phyloP scores from a whole-genome alignment of 1,140 invertebrate genomes.

The Adelges cooleyi region DNA sequence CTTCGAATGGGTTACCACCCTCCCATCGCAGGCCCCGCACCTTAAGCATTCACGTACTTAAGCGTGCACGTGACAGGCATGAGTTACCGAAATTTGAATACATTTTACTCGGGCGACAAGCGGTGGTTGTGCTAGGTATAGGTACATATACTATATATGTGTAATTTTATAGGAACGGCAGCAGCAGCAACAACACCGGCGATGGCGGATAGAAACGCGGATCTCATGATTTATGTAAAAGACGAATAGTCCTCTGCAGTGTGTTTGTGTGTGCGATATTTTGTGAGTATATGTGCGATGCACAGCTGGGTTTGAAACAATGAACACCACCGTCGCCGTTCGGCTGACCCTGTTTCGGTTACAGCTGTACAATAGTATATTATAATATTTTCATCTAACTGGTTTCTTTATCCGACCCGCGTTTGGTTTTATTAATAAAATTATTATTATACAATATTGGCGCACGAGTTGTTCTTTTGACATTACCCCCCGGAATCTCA shows the following conservation, averaged over 20 bases:
- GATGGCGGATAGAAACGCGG: not conserved
- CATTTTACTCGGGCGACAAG: too few species aligned
- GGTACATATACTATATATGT: too few species aligned
- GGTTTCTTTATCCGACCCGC: constrained; percentile 1
- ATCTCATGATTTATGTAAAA: constrained; percentile 26
- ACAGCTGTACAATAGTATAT: not conserved
- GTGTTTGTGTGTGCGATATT: not conserved
- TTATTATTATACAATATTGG: not conserved
- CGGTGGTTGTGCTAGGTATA: too few species aligned
- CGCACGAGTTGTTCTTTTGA: not conserved
- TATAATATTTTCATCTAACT: constrained; percentile 13
- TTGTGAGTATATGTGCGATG: not conserved
- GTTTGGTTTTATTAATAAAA: too few species aligned
- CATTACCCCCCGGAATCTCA: too few species aligned
- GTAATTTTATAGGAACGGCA: too few species aligned
- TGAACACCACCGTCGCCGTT: not conserved
- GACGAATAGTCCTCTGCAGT: not conserved
- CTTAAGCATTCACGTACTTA: too few species aligned
- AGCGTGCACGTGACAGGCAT: constrained; percentile 19
- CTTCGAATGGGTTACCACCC: not conserved
- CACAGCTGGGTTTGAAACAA: constrained; percentile 10
- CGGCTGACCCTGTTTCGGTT: constrained; percentile 17
- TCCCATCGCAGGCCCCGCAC: too few species aligned
- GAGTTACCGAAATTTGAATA: constrained; percentile 27
- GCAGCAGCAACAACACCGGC: too few species aligned